Conservation (phyloP, 2,888 invertebrate species). For the Clivina fossor region DNA sequence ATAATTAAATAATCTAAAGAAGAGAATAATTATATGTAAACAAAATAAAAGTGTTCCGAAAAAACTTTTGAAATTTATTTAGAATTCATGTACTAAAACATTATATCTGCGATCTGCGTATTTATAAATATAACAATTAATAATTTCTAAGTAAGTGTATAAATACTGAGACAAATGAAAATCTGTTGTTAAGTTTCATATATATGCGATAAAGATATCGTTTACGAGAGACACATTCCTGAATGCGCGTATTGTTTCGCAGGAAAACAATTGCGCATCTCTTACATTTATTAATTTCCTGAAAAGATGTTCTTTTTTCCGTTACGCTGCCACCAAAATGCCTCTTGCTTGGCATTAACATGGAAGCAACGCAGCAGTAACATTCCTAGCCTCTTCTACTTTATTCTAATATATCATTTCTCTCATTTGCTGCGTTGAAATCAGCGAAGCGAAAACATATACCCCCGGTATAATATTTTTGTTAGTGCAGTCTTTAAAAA, state of each 20-base stretch:
- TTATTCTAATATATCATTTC: neutral
- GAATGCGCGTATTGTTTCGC: conserved; percentile 25
- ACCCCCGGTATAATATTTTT: conserved; percentile 6
- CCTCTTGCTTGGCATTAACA: too few species aligned
- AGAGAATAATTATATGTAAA: too few species aligned
- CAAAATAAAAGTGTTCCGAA: too few species aligned
- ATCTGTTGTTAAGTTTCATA: too few species aligned
- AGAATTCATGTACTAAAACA: too few species aligned
- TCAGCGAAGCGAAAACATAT: conserved; percentile 18
- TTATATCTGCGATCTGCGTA: too few species aligned
- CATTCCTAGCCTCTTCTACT: neutral
- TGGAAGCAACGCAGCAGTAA: too few species aligned
- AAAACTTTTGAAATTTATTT: too few species aligned
- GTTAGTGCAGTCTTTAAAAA: conserved; percentile 16
- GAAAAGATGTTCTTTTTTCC: conserved; percentile 26
- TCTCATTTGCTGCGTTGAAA: neutral
- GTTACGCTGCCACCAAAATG: conserved; percentile 11
- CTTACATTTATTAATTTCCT: conserved; percentile 32
- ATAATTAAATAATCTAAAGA: too few species aligned
- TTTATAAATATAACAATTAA: too few species aligned
- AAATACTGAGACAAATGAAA: too few species aligned
- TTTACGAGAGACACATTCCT: conserved; percentile 26
- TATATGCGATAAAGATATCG: conserved; percentile 26
- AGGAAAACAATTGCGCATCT: conserved; percentile 20
- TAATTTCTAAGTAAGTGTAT: too few species aligned